Evolutionary conservation across 2,888 invertebrate species (phyloP).

Genomic region (Zele albiditarsus): DNA sequence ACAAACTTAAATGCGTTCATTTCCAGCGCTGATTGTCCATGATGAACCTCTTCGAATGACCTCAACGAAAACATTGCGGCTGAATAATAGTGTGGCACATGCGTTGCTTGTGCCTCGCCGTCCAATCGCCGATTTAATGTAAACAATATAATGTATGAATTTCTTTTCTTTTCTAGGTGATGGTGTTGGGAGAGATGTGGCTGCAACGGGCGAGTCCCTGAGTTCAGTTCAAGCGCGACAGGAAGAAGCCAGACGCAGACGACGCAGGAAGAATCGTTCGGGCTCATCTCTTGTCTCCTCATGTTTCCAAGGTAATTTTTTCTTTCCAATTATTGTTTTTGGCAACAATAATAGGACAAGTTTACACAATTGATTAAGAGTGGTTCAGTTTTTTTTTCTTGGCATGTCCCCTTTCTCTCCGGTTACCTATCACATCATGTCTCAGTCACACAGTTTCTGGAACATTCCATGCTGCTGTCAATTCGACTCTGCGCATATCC

Average conservation of each 20-base stretch:
- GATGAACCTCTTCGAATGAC: too few relatives aligned
- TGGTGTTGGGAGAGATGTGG: conserved; percentile 65
- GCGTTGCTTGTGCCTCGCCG: too few relatives aligned
- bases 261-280: conserved; percentile 92
- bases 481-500: conserved; percentile 21
- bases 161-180: conserved; percentile 66
- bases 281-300: conserved; percentile 91
- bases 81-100: too few relatives aligned
- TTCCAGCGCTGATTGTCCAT: too few relatives aligned
- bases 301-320: conserved; percentile 86
- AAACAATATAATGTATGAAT: too few relatives aligned
- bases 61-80: too few relatives aligned
- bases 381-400: too few relatives aligned
- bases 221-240: conserved; percentile 77
- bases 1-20: too few relatives aligned
- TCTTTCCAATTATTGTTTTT: neutral
- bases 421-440: neutral
- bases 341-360: neutral
- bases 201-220: conserved; percentile 66
- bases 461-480: conserved; percentile 38
- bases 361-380: neutral
- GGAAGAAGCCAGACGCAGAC: conserved; percentile 90
- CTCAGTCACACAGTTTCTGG: conserved; percentile 30
- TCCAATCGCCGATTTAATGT: too few relatives aligned
- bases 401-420: neutral